These are phyloP conservation scores for Cephus cinctus DNA, from an alignment of 1,140 invertebrate genomes.

Conservation along the genomic window DNA sequence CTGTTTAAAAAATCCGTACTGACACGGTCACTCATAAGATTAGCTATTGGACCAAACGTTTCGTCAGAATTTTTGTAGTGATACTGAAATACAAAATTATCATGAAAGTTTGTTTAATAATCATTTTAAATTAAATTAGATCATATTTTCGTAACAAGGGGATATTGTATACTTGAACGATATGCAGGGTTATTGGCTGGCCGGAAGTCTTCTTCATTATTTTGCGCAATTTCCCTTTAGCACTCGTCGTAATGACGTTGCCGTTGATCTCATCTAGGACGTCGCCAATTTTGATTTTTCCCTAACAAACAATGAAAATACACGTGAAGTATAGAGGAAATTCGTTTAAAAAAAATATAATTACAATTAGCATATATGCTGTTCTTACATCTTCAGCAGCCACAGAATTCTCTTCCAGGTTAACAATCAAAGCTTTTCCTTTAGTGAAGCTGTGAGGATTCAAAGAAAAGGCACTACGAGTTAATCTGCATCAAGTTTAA, in stretches of 20 bases:
- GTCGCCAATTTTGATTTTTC: conserved; percentile 62
- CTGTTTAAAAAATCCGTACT: too few relatives aligned
- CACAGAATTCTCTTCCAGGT: conserved; percentile 58
- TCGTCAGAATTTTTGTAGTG: conserved; percentile 37
- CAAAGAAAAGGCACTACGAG: not conserved
- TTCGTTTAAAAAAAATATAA: too few relatives aligned
- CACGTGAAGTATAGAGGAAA: too few relatives aligned
- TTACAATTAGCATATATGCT: conserved; percentile 11
- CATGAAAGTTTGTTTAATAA: not conserved
- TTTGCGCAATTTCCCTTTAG: conserved; percentile 53
- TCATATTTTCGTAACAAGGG: conserved; percentile 10
- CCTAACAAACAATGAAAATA: conserved; percentile 47
- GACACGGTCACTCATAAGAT: conserved; percentile 42
- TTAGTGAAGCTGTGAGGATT: conserved; percentile 51
- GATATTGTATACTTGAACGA: conserved; percentile 58
- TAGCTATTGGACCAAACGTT: conserved; percentile 44
- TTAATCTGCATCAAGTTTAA: not conserved
- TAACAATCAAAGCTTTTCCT: conserved; percentile 58
- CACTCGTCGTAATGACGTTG: conserved; percentile 50
- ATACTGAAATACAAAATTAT: conserved; percentile 22
- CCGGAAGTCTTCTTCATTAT: conserved; percentile 56
- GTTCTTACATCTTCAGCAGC: conserved; percentile 60
- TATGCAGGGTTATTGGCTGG: conserved; percentile 55
- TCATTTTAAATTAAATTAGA: conserved; percentile 1
- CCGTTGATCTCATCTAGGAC: conserved; percentile 66